These are phyloP conservation scores for Periophthalmodon schlosseri DNA, from an alignment of 2,113 vertebrate genomes.

Conservation along the genomic window DNA sequence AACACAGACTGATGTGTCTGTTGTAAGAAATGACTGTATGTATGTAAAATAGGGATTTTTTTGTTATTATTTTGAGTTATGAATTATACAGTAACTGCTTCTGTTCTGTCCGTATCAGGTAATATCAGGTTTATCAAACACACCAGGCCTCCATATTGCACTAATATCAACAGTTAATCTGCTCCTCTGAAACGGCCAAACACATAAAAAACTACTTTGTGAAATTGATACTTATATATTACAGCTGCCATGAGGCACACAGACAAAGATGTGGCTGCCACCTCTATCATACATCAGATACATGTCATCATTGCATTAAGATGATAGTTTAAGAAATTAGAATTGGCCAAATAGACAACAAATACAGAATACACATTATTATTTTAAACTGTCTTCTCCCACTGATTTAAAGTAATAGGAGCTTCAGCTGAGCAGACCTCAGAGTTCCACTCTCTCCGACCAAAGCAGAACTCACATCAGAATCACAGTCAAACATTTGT, in stretches of 20 bases:
- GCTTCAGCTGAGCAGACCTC: slow-evolving; percentile 6
- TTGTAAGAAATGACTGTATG: slow-evolving; percentile 1
- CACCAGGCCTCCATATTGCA: slow-evolving; percentile 18
- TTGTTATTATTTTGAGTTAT: neutral
- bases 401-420: neutral
- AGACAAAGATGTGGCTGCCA: no score
- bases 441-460: neutral
- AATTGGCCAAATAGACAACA: neutral
- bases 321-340: neutral
- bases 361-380: neutral
- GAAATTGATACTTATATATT: neutral
- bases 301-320: neutral
- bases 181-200: neutral
- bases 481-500: slow-evolving; percentile 2
- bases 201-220: neutral
- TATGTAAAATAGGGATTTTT: neutral
- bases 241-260: neutral
- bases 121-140: slow-evolving; percentile 12
- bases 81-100: neutral
- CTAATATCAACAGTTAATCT: neutral
- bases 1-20: neutral
- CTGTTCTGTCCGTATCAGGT: slow-evolving; percentile 9
- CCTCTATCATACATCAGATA: neutral
- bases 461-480: slow-evolving; percentile 29
- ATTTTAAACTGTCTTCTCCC: neutral